Conservation (phyloP, 2,113 vertebrate species). For the Bubo bubo region DNA sequence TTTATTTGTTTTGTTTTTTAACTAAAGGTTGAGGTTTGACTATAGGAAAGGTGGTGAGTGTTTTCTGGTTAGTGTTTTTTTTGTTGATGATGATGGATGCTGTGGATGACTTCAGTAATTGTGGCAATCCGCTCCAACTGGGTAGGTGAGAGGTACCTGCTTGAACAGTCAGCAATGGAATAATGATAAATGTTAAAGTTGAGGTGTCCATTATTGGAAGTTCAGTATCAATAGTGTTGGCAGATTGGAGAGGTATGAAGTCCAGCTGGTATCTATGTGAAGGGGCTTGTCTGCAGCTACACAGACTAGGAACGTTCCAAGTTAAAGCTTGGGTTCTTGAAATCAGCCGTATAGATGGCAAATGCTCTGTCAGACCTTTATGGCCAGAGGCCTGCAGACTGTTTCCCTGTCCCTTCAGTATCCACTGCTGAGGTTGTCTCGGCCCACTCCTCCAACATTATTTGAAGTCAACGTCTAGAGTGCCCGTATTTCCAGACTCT, state of each 20-base stretch:
- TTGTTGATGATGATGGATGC: neutral
- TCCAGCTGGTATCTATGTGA: neutral
- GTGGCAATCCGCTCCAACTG: neutral
- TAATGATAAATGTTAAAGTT: neutral
- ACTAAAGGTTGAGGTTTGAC: neutral
- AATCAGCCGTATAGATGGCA: neutral
- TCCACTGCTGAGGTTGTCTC: neutral
- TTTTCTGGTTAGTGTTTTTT: neutral
- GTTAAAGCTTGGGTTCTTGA: neutral
- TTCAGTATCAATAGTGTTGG: neutral
- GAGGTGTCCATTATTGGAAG: neutral
- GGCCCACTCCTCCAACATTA: neutral
- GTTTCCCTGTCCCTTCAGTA: neutral
- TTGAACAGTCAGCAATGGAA: neutral
- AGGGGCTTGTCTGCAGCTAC: neutral
- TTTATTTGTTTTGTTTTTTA: neutral
- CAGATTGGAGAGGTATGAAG: neutral
- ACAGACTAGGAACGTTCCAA: rapidly evolving
- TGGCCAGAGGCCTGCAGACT: neutral
- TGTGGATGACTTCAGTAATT: neutral
- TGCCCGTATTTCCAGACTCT: neutral
- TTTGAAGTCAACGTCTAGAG: neutral
- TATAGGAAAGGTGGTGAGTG: neutral
- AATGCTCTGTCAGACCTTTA: neutral
- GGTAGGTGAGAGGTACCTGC: neutral